These are phyloP conservation scores for Zaprionus capensis DNA, from an alignment of 1,140 invertebrate species.

Conservation along the genomic window DNA sequence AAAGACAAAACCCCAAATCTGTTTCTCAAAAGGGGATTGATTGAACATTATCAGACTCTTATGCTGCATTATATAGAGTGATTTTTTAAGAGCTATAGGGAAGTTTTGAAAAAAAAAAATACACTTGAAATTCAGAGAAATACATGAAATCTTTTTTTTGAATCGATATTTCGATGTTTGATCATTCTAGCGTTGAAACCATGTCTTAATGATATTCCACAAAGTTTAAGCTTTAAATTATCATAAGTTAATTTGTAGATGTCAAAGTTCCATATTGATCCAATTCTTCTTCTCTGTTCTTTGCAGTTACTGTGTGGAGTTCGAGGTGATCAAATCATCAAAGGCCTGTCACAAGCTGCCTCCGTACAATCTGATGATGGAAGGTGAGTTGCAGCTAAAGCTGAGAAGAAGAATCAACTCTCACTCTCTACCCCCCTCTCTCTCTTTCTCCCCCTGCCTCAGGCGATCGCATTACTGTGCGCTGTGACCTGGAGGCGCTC, in stretches of 20 bases:
- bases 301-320: constrained; percentile 93
- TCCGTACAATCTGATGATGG: constrained; percentile 88
- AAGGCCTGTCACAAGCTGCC: constrained; percentile 91
- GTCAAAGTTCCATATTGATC: neutral
- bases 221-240: neutral
- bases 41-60: too few relatives aligned
- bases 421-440: neutral
- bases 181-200: too few relatives aligned
- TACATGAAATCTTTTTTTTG: too few relatives aligned
- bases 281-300: neutral
- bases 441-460: constrained; percentile 2
- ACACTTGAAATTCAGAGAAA: too few relatives aligned
- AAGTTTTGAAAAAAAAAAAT: too few relatives aligned
- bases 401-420: neutral
- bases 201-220: too few relatives aligned
- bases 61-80: too few relatives aligned
- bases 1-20: too few relatives aligned
- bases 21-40: too few relatives aligned
- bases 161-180: too few relatives aligned
- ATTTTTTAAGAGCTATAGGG: too few relatives aligned
- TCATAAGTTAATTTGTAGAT: neutral
- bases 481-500: constrained; percentile 91
- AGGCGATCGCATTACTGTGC: constrained; percentile 90
- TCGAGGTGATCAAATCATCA: constrained; percentile 91
- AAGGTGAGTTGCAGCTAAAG: constrained; percentile 86